Conservation (phyloP, 2,888 invertebrate genomes). For the Caradrina clavipalpis region DNA sequence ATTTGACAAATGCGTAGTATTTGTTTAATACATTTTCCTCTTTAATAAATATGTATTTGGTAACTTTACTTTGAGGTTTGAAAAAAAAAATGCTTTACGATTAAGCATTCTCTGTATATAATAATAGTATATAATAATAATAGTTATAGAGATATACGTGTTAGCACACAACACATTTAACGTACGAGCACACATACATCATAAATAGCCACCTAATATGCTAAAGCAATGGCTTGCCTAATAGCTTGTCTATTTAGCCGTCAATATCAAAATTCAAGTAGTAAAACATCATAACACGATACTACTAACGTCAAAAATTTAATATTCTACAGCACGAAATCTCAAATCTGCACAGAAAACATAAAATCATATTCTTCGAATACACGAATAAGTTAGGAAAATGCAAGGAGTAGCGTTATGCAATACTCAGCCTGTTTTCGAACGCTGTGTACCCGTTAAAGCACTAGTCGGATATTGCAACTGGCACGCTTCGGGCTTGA, state of each 20-base stretch:
- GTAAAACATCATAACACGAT: conserved; percentile 9
- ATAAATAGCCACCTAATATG: too few species aligned
- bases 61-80: too few species aligned
- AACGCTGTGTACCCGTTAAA: conserved; percentile 24
- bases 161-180: too few species aligned
- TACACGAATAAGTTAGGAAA: conserved; percentile 41
- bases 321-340: conserved; percentile 34
- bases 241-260: background rate
- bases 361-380: conserved; percentile 51
- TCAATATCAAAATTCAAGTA: background rate
- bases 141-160: too few species aligned
- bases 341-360: conserved; percentile 36
- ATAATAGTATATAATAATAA: too few species aligned
- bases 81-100: too few species aligned
- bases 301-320: conserved; percentile 26
- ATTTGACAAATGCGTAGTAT: background rate
- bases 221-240: background rate
- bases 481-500: conserved; percentile 48
- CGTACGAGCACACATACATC: too few species aligned
- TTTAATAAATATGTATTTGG: too few species aligned
- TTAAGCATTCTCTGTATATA: too few species aligned
- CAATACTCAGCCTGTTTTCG: conserved; percentile 40
- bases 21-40: background rate
- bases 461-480: conserved; percentile 57
- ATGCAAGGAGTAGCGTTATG: conserved; percentile 40